phyloP scores from a whole-genome alignment of 2,888 invertebrate species.

The Tanypteryx hageni region DNA sequence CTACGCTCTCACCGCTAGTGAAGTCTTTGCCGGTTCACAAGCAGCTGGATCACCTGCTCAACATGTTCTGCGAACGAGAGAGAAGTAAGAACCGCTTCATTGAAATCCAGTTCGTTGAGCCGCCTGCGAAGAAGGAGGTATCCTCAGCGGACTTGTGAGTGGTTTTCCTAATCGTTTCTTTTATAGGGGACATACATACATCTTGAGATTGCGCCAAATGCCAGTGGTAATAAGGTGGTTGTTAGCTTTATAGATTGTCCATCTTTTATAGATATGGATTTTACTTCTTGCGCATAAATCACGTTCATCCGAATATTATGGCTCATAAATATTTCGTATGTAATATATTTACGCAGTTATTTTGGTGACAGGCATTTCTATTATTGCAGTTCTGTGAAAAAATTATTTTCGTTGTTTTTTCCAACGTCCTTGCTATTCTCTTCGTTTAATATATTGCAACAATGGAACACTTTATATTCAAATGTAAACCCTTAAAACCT shows the following conservation, averaged over 20 bases:
- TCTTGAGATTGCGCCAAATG: neutral
- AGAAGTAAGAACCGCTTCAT: conserved; percentile 69
- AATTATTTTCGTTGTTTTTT: too few relatives aligned
- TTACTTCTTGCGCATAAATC: too few relatives aligned
- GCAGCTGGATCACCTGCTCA: conserved; percentile 69
- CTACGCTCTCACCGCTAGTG: conserved; percentile 67
- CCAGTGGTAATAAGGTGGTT: neutral
- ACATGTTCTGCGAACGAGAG: conserved; percentile 69
- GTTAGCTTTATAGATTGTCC: neutral
- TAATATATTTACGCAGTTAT: too few relatives aligned
- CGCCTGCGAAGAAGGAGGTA: conserved; percentile 54
- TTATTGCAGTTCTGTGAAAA: too few relatives aligned
- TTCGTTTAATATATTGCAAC: too few relatives aligned
- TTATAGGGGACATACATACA: neutral
- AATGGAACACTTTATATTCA: too few relatives aligned
- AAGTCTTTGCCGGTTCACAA: conserved; percentile 67
- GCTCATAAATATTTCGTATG: too few relatives aligned
- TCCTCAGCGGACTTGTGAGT: conserved; percentile 63
- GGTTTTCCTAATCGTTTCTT: conserved; percentile 33
- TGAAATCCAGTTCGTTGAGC: conserved; percentile 67
- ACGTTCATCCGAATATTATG: too few relatives aligned
- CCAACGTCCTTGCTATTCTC: too few relatives aligned
- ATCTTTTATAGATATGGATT: too few relatives aligned
- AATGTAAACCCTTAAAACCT: too few relatives aligned
- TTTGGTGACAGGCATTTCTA: too few relatives aligned